A percentile compares a stretch with the other conserved stretches of the same genome.
Evolutionary conservation across 2,113 vertebrate species (phyloP).

Genomic region (Mirza zaza): DNA sequence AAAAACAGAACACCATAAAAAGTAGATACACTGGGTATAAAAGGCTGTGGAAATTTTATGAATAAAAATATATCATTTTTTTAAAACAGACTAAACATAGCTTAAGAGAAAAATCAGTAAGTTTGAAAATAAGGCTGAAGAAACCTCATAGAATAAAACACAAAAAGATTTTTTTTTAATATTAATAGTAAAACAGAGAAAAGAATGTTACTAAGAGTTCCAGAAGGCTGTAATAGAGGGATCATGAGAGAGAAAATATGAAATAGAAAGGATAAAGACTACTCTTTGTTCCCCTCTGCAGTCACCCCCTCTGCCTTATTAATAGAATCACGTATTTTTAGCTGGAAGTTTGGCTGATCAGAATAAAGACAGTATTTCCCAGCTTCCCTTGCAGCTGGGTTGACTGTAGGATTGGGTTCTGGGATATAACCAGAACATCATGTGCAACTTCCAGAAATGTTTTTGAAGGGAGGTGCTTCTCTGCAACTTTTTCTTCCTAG

Average conservation of each 20-base stretch:
- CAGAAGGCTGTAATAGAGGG: neutral
- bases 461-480: neutral
- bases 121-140: neutral
- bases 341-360: neutral
- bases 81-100: slow-evolving; percentile 13
- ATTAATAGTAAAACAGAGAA: neutral
- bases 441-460: neutral
- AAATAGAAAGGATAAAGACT: neutral
- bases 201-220: neutral
- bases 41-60: neutral
- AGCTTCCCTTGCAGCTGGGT: neutral
- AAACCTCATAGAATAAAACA: neutral
- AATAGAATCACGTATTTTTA: neutral
- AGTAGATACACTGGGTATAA: neutral
- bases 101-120: neutral
- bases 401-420: neutral
- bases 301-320: neutral
- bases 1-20: neutral
- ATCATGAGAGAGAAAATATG: neutral
- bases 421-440: neutral
- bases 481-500: neutral
- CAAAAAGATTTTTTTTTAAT: neutral
- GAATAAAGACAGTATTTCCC: neutral
- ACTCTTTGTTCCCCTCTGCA: neutral
- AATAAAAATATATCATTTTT: neutral